Percentiles rank a stretch among this genome's conserved stretches.
These are phyloP conservation scores for Palloptera scutellata DNA, from an alignment of 2,888 invertebrate species.

Conservation along the genomic window DNA sequence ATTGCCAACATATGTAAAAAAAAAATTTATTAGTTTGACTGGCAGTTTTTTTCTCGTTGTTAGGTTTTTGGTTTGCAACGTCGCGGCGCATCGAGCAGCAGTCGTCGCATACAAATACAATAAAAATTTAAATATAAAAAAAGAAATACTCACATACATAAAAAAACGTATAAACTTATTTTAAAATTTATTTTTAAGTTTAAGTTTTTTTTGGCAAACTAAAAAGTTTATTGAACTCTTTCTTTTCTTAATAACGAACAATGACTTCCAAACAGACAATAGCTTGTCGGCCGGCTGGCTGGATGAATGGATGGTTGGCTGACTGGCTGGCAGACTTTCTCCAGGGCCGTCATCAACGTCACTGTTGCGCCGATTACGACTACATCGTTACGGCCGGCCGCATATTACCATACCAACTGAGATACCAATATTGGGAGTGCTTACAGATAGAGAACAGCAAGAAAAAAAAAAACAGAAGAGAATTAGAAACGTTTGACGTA, in stretches of 20 bases:
- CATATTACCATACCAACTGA: too few species aligned
- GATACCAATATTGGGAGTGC: too few species aligned
- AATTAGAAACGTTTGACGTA: too few species aligned
- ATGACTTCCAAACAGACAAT: slow-evolving; percentile 15
- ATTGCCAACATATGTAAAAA: slow-evolving; percentile 9
- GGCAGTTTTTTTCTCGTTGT: too few species aligned
- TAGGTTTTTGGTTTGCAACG: too few species aligned
- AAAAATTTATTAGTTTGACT: too few species aligned
- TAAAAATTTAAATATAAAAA: slow-evolving; percentile 14
- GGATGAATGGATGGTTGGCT: slow-evolving; percentile 17
- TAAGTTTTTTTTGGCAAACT: slow-evolving; percentile 52
- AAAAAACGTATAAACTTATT: not conserved
- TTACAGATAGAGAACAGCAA: too few species aligned
- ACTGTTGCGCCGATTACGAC: too few species aligned
- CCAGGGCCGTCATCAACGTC: slow-evolving; percentile 48
- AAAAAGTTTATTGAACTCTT: slow-evolving; percentile 58
- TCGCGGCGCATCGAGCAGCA: slow-evolving; percentile 11
- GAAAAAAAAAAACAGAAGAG: too few species aligned
- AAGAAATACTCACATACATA: too few species aligned
- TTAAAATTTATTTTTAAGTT: slow-evolving; percentile 14
- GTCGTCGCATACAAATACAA: slow-evolving; percentile 11
- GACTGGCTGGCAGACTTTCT: slow-evolving; percentile 52
- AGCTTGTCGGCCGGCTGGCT: slow-evolving; percentile 4
- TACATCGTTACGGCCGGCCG: too few species aligned
- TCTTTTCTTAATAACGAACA: slow-evolving; percentile 33